These are phyloP conservation scores for Phlogophora meticulosa DNA, from an alignment of 2,888 invertebrate genomes.

Conservation along the genomic window DNA sequence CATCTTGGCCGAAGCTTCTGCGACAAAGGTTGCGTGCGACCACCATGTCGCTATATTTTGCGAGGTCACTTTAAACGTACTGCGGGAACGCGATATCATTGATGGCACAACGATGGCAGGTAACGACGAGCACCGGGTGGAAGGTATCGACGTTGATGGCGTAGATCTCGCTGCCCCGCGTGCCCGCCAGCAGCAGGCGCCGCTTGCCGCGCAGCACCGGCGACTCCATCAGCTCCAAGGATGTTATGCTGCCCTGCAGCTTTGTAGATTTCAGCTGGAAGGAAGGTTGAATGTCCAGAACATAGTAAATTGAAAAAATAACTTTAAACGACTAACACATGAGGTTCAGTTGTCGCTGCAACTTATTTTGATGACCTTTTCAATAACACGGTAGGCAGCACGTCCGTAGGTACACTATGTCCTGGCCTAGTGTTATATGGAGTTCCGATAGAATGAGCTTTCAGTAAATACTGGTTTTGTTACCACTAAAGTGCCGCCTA, in stretches of 20 bases:
- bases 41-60: no score
- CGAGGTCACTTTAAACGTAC: conserved; percentile 85
- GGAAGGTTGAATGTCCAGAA: conserved; percentile 71
- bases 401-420: no score
- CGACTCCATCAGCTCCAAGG: conserved; percentile 92
- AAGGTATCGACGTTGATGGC: conserved; percentile 93
- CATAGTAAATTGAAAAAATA: neutral
- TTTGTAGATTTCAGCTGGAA: conserved; percentile 90
- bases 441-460: no score
- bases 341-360: neutral
- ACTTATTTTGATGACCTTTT: no score
- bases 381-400: no score
- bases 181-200: conserved; percentile 94
- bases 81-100: conserved; percentile 96
- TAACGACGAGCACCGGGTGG: conserved; percentile 93
- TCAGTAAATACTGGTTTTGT: no score
- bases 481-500: no score
- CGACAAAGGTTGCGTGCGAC: no score
- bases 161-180: conserved; percentile 95
- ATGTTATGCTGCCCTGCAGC: conserved; percentile 94
- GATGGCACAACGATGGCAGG: conserved; percentile 95
- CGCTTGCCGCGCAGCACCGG: conserved; percentile 76
- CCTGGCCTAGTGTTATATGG: no score
- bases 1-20: no score
- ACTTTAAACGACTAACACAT: neutral